Conservation (phyloP, 1,140 invertebrate species). For the Apis mellifera region Amel_HAv3.1 CM009945.2:6503501-6504000, state of each 20-base stretch:
- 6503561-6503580: constrained; percentile 21
- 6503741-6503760: constrained; percentile 47
- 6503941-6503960: not conserved
- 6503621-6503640: not conserved
- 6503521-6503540: not conserved
- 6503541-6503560: not conserved
- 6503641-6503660: not conserved
- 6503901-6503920: constrained; percentile 60
- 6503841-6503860: constrained; percentile 21
- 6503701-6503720: not conserved
- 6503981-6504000: not conserved
- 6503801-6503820: not conserved
- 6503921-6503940: constrained; percentile 53
- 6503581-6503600: constrained; percentile 21
- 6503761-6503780: constrained; percentile 64
- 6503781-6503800: constrained; percentile 40
- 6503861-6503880: constrained; percentile 12
- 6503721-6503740: constrained; percentile 10
- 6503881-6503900: constrained; percentile 41
- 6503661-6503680: too few relatives aligned
- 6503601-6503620: constrained; percentile 1
- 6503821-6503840: constrained; percentile 16
- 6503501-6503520: not conserved
- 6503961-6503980: constrained; percentile 1
- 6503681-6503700: not conserved